Conservation (phyloP, 2,888 invertebrate species). For the Torymus texanus region DNA sequence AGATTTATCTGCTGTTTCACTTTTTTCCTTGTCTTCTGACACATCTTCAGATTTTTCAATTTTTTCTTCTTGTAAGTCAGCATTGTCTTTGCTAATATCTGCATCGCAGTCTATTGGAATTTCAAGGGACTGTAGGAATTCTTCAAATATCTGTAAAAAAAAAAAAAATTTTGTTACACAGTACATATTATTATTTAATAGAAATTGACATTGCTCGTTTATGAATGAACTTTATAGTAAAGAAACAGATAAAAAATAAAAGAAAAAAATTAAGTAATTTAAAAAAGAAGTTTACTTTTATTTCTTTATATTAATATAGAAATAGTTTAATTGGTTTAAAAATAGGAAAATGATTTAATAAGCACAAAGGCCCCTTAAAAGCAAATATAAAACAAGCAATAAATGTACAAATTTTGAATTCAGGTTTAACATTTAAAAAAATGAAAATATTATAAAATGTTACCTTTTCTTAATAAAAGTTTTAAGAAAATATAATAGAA, state of each 20-base stretch:
- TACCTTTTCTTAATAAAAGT: slow-evolving; percentile 27
- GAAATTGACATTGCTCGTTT: slow-evolving; percentile 16
- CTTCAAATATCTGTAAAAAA: slow-evolving; percentile 69
- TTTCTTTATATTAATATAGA: slow-evolving; percentile 9
- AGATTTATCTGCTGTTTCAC: slow-evolving; percentile 33
- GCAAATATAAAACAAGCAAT: no score
- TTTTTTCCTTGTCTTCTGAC: slow-evolving; percentile 49
- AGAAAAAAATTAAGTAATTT: not conserved
- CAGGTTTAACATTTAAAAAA: no score
- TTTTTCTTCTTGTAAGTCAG: slow-evolving; percentile 45
- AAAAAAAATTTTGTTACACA: slow-evolving; percentile 48
- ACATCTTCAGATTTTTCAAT: slow-evolving; percentile 14
- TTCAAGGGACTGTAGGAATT: slow-evolving; percentile 69
- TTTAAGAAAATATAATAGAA: slow-evolving; percentile 34
- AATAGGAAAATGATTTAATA: no score
- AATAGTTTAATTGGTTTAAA: not conserved
- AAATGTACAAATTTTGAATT: no score
- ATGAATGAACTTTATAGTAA: not conserved
- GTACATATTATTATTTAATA: slow-evolving; percentile 29
- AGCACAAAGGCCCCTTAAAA: no score
- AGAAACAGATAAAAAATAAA: slow-evolving; percentile 1
- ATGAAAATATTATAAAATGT: slow-evolving; percentile 17
- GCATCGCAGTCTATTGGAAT: slow-evolving; percentile 54
- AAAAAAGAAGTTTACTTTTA: slow-evolving; percentile 10
- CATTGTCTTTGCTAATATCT: slow-evolving; percentile 43